Evolutionary conservation across 2,113 vertebrate genomes (phyloP).

Genomic region (Epinephelus lanceolatus): DNA sequence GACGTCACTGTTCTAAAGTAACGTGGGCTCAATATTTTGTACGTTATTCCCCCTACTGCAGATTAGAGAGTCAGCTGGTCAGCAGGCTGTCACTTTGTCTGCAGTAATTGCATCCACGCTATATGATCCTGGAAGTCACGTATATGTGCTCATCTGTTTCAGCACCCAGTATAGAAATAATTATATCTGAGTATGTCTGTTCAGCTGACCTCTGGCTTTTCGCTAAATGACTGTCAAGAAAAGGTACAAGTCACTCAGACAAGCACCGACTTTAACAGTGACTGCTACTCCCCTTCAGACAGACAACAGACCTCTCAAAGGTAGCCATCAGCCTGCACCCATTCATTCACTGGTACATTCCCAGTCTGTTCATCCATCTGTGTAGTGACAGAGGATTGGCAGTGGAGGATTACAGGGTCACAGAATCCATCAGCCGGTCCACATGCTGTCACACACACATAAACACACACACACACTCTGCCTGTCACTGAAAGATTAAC

Average conservation of each 20-base stretch:
- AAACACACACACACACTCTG: slow-evolving; percentile 1
- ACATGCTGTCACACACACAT: slow-evolving; percentile 30
- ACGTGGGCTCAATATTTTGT: neutral
- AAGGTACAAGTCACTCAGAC: neutral
- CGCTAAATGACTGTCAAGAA: neutral
- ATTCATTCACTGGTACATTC: slow-evolving; percentile 32
- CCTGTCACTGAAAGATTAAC: slow-evolving; percentile 3
- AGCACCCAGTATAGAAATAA: neutral
- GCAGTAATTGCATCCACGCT: neutral
- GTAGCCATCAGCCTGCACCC: neutral
- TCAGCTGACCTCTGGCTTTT: slow-evolving; percentile 2
- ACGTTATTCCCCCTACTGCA: neutral
- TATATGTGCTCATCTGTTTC: neutral
- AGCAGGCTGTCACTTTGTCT: slow-evolving; percentile 40
- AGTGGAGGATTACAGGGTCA: slow-evolving; percentile 56
- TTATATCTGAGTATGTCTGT: neutral
- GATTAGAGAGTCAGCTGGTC: slow-evolving; percentile 47
- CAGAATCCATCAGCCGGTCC: slow-evolving; percentile 34
- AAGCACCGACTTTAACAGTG: neutral
- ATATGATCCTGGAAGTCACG: neutral
- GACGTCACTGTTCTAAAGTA: neutral
- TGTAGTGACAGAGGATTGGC: slow-evolving; percentile 43
- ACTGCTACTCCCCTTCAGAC: neutral
- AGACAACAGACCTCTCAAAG: neutral
- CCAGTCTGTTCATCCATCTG: slow-evolving; percentile 39